phyloP scores from a whole-genome alignment of 1,140 invertebrate species.

The Heterodera schachtii region DNA sequence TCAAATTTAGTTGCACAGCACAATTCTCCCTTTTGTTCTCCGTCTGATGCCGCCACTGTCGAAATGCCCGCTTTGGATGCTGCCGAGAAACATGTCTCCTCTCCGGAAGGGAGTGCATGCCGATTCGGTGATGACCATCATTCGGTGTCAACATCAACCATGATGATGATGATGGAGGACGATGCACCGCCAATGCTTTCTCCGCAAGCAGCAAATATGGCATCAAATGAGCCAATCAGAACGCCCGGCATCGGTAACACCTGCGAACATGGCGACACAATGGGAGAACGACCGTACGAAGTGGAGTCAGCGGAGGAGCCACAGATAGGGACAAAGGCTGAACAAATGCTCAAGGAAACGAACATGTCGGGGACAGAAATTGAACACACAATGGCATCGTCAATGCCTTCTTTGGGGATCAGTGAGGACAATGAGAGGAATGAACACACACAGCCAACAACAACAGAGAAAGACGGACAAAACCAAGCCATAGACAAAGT shows the following conservation, averaged over 20 bases:
- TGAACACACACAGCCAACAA: neutral
- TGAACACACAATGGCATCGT: neutral
- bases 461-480: neutral
- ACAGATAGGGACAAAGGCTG: neutral
- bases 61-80: constrained; percentile 31
- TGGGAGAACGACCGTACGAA: neutral
- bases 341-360: neutral
- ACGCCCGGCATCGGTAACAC: neutral
- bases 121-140: constrained; percentile 23
- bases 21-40: constrained; percentile 11
- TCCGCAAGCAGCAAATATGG: constrained; percentile 21
- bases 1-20: neutral
- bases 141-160: neutral
- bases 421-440: neutral
- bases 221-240: constrained; percentile 9
- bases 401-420: neutral
- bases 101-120: constrained; percentile 10
- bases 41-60: constrained; percentile 21
- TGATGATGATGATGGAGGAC: constrained; percentile 7
- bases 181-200: constrained; percentile 30
- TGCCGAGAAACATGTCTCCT: constrained; percentile 18
- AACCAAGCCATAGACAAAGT: neutral
- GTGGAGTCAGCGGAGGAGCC: neutral
- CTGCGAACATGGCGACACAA: neutral
- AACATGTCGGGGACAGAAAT: neutral